Evolutionary conservation across 2,888 invertebrate species (phyloP).

Genomic region (Eudemis profundana): DNA sequence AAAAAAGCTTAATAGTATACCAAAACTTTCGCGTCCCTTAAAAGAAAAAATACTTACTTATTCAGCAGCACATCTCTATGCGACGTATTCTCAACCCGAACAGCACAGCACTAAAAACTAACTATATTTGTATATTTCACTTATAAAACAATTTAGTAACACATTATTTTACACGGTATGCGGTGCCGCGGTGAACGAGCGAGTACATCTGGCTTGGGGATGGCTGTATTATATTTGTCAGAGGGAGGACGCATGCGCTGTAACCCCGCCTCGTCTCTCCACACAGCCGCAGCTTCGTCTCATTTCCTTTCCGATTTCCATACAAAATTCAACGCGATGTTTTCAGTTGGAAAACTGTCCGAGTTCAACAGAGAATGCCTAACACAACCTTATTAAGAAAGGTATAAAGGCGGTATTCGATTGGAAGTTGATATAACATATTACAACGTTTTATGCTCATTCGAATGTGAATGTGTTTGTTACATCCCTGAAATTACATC

Average conservation of each 20-base stretch:
- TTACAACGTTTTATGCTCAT: conserved; percentile 5
- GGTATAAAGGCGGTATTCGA: conserved; percentile 7
- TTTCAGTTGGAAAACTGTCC: conserved; percentile 23
- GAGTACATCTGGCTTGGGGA: conserved; percentile 32
- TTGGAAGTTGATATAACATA: background rate
- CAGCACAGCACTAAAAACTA: conserved; percentile 31
- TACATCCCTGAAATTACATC: conserved; percentile 3
- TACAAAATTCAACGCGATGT: conserved; percentile 21
- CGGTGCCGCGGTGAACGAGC: conserved; percentile 12
- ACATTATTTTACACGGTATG: conserved; percentile 21
- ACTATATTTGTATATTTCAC: conserved; percentile 36
- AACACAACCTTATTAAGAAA: conserved; percentile 5
- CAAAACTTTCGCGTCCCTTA: conserved; percentile 20
- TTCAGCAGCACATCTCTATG: conserved; percentile 32
- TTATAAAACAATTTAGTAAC: conserved; percentile 36
- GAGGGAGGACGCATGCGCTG: conserved; percentile 29
- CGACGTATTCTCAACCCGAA: background rate
- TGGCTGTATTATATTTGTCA: conserved; percentile 9
- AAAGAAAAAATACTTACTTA: conserved; percentile 27
- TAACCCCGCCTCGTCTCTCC: conserved; percentile 33
- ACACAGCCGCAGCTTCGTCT: conserved; percentile 25
- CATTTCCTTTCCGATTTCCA: conserved; percentile 24
- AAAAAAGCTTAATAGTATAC: background rate
- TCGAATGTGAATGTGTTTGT: background rate
- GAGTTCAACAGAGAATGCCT: conserved; percentile 9